Percentiles rank a stretch among this genome's conserved stretches.
Conservation (phyloP, 1,140 invertebrate genomes). For the Apocrypta bakeri region DNA sequence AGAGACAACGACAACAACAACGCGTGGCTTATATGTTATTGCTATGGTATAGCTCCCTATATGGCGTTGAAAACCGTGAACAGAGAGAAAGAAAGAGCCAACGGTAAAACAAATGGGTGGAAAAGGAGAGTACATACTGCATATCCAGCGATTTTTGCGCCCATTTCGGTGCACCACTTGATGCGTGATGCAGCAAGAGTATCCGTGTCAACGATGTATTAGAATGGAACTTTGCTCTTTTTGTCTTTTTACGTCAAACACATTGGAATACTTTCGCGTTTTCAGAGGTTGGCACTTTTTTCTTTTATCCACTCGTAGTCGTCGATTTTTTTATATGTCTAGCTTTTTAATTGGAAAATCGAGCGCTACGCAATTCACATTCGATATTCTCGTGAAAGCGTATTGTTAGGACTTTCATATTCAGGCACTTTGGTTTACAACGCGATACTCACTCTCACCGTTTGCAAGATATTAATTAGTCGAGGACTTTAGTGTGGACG, state of each 20-base stretch:
- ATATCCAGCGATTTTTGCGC: background rate
- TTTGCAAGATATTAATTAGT: no score
- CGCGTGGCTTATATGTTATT: background rate
- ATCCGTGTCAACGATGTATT: background rate
- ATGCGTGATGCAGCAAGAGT: background rate
- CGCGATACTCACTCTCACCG: no score
- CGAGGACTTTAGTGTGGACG: no score
- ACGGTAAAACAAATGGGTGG: constrained; percentile 8
- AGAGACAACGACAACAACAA: background rate
- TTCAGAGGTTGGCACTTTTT: background rate
- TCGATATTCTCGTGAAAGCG: background rate
- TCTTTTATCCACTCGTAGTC: background rate
- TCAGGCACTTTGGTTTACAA: background rate
- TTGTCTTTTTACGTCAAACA: background rate
- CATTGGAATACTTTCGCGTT: background rate
- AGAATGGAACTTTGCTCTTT: background rate
- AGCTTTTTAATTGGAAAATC: constrained; percentile 36
- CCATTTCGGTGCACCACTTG: background rate
- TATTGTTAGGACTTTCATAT: background rate
- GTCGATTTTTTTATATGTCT: background rate
- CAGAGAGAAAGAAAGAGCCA: background rate
- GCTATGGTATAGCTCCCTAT: background rate
- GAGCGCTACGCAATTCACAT: background rate
- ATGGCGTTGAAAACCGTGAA: background rate
- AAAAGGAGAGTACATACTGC: constrained; percentile 1